phyloP scores from a whole-genome alignment of 1,140 invertebrate species.

The Vollenhovia emeryi region DNA sequence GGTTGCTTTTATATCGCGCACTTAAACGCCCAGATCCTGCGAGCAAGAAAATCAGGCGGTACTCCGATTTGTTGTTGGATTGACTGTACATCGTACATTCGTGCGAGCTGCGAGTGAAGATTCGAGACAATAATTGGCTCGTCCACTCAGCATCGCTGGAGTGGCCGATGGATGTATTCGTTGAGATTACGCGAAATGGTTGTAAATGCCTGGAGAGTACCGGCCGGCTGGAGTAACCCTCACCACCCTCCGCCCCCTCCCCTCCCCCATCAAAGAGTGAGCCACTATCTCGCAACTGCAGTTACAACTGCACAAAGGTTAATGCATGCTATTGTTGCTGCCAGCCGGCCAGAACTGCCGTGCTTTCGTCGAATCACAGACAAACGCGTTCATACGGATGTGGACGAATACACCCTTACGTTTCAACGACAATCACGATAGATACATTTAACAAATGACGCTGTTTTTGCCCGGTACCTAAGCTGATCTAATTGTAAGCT shows the following conservation, averaged over 20 bases:
- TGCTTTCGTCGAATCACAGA: slow-evolving; percentile 70
- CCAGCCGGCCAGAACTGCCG: slow-evolving; percentile 81
- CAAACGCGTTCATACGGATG: slow-evolving; percentile 76
- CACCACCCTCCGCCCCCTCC: slow-evolving; percentile 13
- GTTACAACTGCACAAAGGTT: slow-evolving; percentile 85
- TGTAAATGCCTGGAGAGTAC: slow-evolving; percentile 81
- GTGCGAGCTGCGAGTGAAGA: slow-evolving; percentile 49
- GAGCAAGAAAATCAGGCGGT: background rate
- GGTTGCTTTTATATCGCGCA: background rate
- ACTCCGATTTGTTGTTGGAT: slow-evolving; percentile 22
- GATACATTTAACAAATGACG: slow-evolving; percentile 2
- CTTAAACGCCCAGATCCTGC: background rate
- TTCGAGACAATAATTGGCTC: slow-evolving; percentile 79
- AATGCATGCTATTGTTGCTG: slow-evolving; percentile 84
- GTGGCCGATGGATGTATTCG: slow-evolving; percentile 81
- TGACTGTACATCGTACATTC: slow-evolving; percentile 16
- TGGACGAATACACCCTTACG: slow-evolving; percentile 66
- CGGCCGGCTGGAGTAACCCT: slow-evolving; percentile 57
- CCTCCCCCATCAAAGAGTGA: slow-evolving; percentile 67
- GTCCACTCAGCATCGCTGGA: slow-evolving; percentile 75
- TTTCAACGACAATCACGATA: slow-evolving; percentile 18
- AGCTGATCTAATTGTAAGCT: background rate
- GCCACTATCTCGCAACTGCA: slow-evolving; percentile 84
- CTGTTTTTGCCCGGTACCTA: background rate
- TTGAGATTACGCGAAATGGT: slow-evolving; percentile 84